These are phyloP conservation scores for Drosophila erecta DNA, from an alignment of 1,140 invertebrate genomes.

Conservation along the genomic window DNA sequence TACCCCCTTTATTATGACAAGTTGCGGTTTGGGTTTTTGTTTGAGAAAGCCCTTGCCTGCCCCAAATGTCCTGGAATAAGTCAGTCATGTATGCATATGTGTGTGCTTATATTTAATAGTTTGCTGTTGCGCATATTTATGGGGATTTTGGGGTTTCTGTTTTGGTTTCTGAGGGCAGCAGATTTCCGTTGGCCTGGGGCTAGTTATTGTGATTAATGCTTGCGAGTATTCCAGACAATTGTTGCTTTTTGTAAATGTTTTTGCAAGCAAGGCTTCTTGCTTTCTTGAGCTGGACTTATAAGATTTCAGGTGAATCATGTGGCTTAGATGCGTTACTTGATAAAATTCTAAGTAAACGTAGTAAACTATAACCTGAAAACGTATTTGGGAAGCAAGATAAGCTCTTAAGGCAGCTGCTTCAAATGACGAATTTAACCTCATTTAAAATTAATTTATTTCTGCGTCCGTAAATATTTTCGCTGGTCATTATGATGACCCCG, in stretches of 20 bases:
- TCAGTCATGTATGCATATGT: slow-evolving; percentile 41
- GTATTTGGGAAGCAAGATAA: no score
- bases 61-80: slow-evolving; percentile 58
- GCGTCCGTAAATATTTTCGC: slow-evolving; percentile 7
- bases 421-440: slow-evolving; percentile 11
- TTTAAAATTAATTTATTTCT: slow-evolving; percentile 20
- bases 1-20: slow-evolving; percentile 76
- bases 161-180: background rate
- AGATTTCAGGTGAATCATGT: background rate
- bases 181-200: slow-evolving; percentile 12
- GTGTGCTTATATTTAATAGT: slow-evolving; percentile 75
- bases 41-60: slow-evolving; percentile 26
- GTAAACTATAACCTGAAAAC: no score
- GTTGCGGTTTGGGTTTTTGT: slow-evolving; percentile 62
- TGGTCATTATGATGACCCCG: slow-evolving; percentile 23
- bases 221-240: slow-evolving; percentile 58
- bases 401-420: background rate
- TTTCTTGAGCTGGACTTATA: background rate
- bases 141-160: slow-evolving; percentile 18
- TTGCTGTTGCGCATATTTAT: slow-evolving; percentile 73
- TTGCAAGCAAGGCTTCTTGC: background rate
- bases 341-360: background rate
- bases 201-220: slow-evolving; percentile 68
- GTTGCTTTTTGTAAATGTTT: slow-evolving; percentile 53
- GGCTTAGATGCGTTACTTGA: background rate